Evolutionary conservation across 2,797 vertebrate species (phyloP).

Genomic region (Graptemys geographica): DNA sequence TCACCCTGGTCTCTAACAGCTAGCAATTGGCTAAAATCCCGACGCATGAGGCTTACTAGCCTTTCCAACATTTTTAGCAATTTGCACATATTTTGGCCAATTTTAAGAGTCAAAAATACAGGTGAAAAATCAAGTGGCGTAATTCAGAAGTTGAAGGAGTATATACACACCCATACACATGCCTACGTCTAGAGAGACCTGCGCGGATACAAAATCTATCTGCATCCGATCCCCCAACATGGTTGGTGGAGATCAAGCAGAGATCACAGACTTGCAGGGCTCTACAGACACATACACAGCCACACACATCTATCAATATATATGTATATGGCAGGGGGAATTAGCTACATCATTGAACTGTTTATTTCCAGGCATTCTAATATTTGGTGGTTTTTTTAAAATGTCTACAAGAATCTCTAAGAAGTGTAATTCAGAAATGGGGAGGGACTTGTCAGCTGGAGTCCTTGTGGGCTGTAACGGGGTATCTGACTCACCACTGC

Average conservation of each 20-base stretch:
- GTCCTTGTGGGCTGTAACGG: neutral
- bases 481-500: too few species aligned
- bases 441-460: neutral
- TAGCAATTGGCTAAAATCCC: neutral
- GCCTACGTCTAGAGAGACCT: too few species aligned
- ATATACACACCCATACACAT: neutral
- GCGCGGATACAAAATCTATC: too few species aligned
- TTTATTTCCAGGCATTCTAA: neutral
- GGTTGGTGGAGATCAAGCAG: too few species aligned
- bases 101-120: neutral
- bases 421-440: neutral
- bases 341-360: neutral
- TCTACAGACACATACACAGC: neutral
- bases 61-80: neutral
- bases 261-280: too few species aligned
- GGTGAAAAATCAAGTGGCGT: neutral
- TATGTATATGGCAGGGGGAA: neutral
- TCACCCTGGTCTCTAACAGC: neutral
- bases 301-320: neutral
- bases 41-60: neutral
- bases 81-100: neutral
- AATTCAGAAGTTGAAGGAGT: neutral
- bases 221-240: too few species aligned
- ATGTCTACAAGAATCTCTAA: neutral
- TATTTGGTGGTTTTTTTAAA: neutral